A percentile compares a stretch with the other conserved stretches of the same genome.
These are phyloP conservation scores for Cheilosia impressa DNA, from an alignment of 2,888 invertebrate species.

Conservation along the genomic window DNA sequence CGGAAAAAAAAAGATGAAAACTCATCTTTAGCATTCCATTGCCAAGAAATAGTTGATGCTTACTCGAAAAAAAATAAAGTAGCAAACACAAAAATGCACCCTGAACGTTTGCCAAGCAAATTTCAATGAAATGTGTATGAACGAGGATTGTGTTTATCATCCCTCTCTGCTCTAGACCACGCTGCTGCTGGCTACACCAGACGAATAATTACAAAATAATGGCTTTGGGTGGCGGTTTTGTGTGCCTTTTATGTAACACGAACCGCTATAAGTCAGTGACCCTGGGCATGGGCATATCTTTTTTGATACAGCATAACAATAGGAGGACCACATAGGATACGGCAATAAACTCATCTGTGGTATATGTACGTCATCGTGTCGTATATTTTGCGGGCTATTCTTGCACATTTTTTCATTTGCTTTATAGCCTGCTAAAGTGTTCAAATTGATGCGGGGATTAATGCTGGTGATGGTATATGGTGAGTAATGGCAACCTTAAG, in stretches of 20 bases:
- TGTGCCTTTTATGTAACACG: slow-evolving; percentile 47
- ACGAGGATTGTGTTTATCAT: slow-evolving; percentile 43
- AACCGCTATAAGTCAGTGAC: slow-evolving; percentile 49
- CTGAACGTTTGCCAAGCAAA: slow-evolving; percentile 58
- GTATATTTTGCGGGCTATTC: neutral
- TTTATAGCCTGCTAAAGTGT: neutral
- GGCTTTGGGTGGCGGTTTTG: slow-evolving; percentile 49
- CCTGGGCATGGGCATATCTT: neutral
- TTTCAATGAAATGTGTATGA: slow-evolving; percentile 37
- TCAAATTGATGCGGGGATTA: neutral
- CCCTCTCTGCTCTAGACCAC: slow-evolving; percentile 26
- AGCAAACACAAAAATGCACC: slow-evolving; percentile 32
- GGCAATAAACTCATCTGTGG: neutral
- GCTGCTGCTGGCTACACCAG: slow-evolving; percentile 36
- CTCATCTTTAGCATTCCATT: slow-evolving; percentile 20
- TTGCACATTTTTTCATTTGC: neutral
- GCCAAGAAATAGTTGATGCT: slow-evolving; percentile 50
- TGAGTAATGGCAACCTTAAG: neutral
- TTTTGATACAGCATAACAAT: neutral
- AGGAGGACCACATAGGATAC: slow-evolving; percentile 2
- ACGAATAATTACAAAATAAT: slow-evolving; percentile 68
- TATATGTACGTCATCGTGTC: neutral
- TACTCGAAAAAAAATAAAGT: neutral
- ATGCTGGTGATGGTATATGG: neutral
- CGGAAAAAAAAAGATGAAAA: slow-evolving; percentile 4